Percentiles rank a stretch among this genome's conserved stretches.
These are phyloP conservation scores for Oegoconia quadripuncta DNA, from an alignment of 2,888 invertebrate species.

Conservation along the genomic window DNA sequence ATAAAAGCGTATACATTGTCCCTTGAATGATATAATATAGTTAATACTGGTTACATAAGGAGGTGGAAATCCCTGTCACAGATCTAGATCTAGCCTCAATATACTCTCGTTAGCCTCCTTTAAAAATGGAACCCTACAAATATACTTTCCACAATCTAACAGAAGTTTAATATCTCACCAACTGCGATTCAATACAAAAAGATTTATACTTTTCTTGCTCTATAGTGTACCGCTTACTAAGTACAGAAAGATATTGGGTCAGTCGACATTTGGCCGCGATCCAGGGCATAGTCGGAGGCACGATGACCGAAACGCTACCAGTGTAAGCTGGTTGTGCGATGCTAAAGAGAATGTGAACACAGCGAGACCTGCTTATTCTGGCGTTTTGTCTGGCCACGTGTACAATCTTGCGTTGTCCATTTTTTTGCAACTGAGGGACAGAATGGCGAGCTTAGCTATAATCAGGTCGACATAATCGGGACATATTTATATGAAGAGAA, in stretches of 20 bases:
- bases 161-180: background rate
- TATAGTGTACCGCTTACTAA: conserved; percentile 31
- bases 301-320: too few relatives aligned
- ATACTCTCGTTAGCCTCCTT: too few relatives aligned
- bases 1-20: too few relatives aligned
- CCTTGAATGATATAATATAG: too few relatives aligned
- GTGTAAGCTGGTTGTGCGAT: too few relatives aligned
- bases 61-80: too few relatives aligned
- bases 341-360: too few relatives aligned
- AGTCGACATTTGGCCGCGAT: conserved; percentile 51
- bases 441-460: conserved; percentile 53
- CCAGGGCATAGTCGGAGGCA: conserved; percentile 62
- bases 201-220: conserved; percentile 17
- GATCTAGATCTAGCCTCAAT: too few relatives aligned
- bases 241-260: conserved; percentile 55
- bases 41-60: too few relatives aligned
- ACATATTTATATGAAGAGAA: too few relatives aligned
- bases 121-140: background rate
- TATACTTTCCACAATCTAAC: background rate
- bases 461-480: conserved; percentile 35
- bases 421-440: conserved; percentile 46
- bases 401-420: conserved; percentile 24
- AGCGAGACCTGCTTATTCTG: too few relatives aligned
- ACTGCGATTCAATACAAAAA: background rate
- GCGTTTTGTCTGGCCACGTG: too few relatives aligned